Conservation (phyloP, 2,888 invertebrate species). For the Phlogophora meticulosa region DNA sequence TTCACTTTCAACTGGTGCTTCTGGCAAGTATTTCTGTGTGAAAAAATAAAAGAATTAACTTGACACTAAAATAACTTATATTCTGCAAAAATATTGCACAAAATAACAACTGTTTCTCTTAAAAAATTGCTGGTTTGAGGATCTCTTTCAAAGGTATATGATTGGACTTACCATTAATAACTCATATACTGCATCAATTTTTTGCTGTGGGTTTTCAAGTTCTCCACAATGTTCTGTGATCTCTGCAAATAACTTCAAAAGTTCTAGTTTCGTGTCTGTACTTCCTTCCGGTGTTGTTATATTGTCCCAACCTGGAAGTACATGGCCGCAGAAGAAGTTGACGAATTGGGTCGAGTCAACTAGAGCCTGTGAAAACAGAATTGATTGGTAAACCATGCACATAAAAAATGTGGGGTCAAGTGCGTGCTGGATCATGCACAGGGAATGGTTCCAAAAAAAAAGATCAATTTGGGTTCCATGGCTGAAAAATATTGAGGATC, state of each 20-base stretch:
- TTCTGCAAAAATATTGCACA: neutral
- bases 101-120: neutral
- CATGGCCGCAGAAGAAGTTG: conserved; percentile 95
- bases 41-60: conserved; percentile 16
- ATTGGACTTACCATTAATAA: conserved; percentile 93
- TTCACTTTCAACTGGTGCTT: conserved; percentile 93
- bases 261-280: conserved; percentile 93
- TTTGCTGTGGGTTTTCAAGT: conserved; percentile 93
- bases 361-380: conserved; percentile 92
- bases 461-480: no score
- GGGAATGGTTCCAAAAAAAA: no score
- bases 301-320: conserved; percentile 94
- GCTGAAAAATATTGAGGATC: no score
- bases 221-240: conserved; percentile 94
- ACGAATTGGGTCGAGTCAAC: conserved; percentile 96
- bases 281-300: conserved; percentile 92
- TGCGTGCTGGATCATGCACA: no score
- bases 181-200: conserved; percentile 94
- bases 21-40: conserved; percentile 96
- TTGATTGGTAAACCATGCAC: neutral
- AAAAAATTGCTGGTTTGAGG: neutral
- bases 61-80: neutral
- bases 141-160: neutral
- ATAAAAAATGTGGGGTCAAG: neutral
- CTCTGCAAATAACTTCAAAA: conserved; percentile 97